Evolutionary conservation across 2,113 vertebrate genomes (phyloP).

Genomic region (Pimephales promelas): DNA sequence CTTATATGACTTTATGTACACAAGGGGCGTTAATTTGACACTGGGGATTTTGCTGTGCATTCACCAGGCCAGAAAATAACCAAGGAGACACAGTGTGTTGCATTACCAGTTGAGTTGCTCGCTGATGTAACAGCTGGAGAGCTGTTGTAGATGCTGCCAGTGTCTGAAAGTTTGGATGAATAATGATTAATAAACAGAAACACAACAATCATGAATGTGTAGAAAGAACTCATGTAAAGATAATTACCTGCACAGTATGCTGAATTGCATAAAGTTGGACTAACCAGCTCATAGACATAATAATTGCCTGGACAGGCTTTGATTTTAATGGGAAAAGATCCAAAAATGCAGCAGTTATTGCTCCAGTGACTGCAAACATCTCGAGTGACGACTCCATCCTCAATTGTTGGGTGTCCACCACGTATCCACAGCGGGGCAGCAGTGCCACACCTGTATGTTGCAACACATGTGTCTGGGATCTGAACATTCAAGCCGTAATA

Average conservation of each 20-base stretch:
- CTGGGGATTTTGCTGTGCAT: too few relatives aligned
- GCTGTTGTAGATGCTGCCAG: background rate
- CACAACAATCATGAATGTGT: background rate
- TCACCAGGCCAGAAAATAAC: too few relatives aligned
- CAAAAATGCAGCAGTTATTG: background rate
- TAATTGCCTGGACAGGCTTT: background rate
- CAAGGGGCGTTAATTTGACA: too few relatives aligned
- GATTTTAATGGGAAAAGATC: background rate
- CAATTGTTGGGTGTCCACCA: too few relatives aligned
- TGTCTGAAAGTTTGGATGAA: background rate
- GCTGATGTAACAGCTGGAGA: too few relatives aligned
- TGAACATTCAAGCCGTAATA: too few relatives aligned
- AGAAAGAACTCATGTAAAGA: background rate
- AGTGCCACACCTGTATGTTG: too few relatives aligned
- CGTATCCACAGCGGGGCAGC: too few relatives aligned
- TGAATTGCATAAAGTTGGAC: background rate
- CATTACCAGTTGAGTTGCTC: too few relatives aligned
- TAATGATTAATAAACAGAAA: background rate
- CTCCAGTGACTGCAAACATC: rapidly evolving
- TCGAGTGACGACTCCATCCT: background rate
- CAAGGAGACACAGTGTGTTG: too few relatives aligned
- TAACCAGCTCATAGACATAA: background rate
- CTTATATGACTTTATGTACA: too few relatives aligned
- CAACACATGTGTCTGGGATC: too few relatives aligned
- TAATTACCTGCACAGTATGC: slow-evolving; percentile 50